These are phyloP conservation scores for Heliconius nattereri DNA, from an alignment of 1,140 invertebrate species.

Conservation along the genomic window DNA sequence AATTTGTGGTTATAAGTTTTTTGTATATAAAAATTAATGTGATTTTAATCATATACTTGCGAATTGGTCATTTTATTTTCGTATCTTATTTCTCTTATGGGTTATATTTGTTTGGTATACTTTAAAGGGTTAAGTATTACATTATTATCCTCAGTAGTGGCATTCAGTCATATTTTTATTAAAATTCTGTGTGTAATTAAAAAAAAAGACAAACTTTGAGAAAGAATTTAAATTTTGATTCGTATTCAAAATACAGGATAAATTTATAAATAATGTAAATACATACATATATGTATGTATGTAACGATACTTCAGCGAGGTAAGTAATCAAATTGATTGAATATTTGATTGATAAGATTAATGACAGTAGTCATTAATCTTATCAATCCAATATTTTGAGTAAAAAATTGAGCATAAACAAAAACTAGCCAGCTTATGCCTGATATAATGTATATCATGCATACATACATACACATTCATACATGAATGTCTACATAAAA, in stretches of 20 bases:
- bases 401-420: not conserved
- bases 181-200: too few species aligned
- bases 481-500: not conserved
- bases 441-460: not conserved
- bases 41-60: not conserved
- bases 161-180: too few species aligned
- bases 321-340: not conserved
- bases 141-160: too few species aligned
- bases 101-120: too few species aligned
- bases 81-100: not conserved
- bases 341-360: too few species aligned
- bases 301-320: not conserved
- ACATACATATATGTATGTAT: too few species aligned
- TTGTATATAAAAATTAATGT: not conserved
- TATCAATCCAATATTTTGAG: not conserved
- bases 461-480: not conserved
- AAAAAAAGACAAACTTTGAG: too few species aligned
- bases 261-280: too few species aligned
- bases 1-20: not conserved
- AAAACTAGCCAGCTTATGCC: not conserved
- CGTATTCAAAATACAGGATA: too few species aligned
- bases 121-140: too few species aligned
- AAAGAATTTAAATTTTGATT: too few species aligned
- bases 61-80: not conserved
- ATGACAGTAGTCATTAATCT: constrained; percentile 4